Base-by-base conservation (phyloP, 2,797 vertebrate species). In the Anas bernieri region DNA sequence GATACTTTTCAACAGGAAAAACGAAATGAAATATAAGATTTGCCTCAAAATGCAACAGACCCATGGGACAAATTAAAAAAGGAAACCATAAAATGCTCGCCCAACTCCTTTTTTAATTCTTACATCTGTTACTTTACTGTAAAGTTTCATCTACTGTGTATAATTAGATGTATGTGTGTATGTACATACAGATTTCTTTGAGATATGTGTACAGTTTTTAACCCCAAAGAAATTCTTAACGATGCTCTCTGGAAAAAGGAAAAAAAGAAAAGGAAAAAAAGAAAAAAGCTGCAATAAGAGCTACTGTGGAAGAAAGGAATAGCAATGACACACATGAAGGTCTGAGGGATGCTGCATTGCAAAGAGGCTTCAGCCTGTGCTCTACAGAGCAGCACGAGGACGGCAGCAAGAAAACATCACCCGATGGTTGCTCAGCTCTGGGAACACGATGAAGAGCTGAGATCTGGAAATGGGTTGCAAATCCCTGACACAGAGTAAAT, bases 41-140 rank as follows among this genome's bases (percentile, higher is more conserved):
- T 61, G 66, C 52, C 72, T 93, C 78, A 75, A 90, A 88, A 93
- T 2, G 1, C 41, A 94, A 45, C 48, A 94, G 72, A 88, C 21
- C 30, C 67, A 79, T 35, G 48, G 68, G 75, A 87, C 45, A 93
- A 90, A 94, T 92, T 95, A 72, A 94, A 96, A 95, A 76, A 52
- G 37, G 81, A 95, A 94, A 92, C 45, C n/a, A 64, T 31, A 54
- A 94, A 90, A 92, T 54, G 63, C 67, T 88, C 86, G 52, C 75
- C 68, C 66, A 82, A 67, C 14, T 88, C 62, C 37, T 39, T 91
- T 92, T 95, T 85, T 33, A 74, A 72, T 93, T 83, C 90, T 85
- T 94, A 46, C 61, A 94, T 94, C 91, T 92, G 91, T 84, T 94
- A 39, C 74, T 93, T 94, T 68, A 88, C 86, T 46, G 85, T 61